Conservation (phyloP, 2,113 vertebrate genomes). For the Elaphurus davidianus region DNA sequence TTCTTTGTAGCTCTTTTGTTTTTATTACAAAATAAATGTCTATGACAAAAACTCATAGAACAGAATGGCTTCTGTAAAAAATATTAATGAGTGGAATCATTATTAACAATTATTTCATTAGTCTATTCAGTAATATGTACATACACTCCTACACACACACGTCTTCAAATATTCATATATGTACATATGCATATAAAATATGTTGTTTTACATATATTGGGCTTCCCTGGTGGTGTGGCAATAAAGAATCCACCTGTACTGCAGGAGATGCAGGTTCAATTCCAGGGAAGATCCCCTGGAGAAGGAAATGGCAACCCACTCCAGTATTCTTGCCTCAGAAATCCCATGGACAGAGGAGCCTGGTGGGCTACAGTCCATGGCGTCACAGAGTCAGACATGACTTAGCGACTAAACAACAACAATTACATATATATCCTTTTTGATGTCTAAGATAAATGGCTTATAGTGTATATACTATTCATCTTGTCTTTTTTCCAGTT, state of each 20-base stretch:
- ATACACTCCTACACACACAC: neutral
- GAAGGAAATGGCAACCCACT: neutral
- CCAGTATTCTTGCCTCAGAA: neutral
- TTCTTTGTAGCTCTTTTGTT: neutral
- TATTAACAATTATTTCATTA: neutral
- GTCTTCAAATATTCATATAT: neutral
- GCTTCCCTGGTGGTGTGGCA: neutral
- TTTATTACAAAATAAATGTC: conserved; percentile 7
- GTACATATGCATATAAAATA: neutral
- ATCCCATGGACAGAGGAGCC: neutral
- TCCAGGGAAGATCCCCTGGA: neutral
- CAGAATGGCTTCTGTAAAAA: neutral
- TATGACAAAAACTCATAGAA: neutral
- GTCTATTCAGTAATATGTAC: neutral
- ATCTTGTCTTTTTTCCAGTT: neutral
- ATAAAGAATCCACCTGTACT: neutral
- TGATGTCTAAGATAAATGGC: neutral
- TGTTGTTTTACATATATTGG: neutral
- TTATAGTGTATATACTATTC: neutral
- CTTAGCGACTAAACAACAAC: neutral
- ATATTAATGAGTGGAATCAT: neutral
- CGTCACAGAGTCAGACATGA: neutral
- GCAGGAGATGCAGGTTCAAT: neutral
- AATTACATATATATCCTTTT: neutral
- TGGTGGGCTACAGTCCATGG: neutral